Conservation (phyloP, 2,888 invertebrate genomes). For the Suillia variegata region DNA sequence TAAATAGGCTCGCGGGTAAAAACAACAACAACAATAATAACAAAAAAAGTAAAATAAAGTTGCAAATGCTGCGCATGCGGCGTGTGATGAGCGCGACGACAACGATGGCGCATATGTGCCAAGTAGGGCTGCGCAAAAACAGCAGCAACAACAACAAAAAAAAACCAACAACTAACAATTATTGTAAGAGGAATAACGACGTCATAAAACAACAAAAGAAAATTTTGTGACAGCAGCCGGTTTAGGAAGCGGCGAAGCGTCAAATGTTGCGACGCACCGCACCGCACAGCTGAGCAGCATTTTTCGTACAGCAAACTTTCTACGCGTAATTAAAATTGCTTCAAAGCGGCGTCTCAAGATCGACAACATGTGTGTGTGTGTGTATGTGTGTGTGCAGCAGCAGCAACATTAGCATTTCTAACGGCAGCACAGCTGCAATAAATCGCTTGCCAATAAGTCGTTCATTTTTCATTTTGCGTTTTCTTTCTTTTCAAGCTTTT, state of each 20-base stretch:
- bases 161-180: neutral
- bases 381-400: neutral
- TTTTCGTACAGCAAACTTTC: conserved; percentile 13
- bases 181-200: conserved; percentile 14
- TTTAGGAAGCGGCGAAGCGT: no score
- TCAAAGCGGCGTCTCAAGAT: neutral
- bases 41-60: neutral
- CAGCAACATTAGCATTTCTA: conserved; percentile 10
- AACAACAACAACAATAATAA: neutral
- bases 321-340: conserved; percentile 19
- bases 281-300: no score
- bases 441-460: conserved; percentile 14
- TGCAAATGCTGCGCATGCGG: neutral
- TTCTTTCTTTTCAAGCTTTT: neutral
- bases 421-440: conserved; percentile 27
- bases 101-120: neutral
- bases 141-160: neutral
- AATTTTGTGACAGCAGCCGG: neutral
- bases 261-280: no score
- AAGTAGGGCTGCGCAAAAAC: neutral
- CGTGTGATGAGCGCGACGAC: neutral
- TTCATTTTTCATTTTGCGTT: neutral
- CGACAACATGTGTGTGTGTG: neutral
- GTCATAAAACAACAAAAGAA: conserved; percentile 13
- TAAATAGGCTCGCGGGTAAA: no score